Evolutionary conservation across 2,888 invertebrate genomes (phyloP).

Genomic region (Automeris io): DNA sequence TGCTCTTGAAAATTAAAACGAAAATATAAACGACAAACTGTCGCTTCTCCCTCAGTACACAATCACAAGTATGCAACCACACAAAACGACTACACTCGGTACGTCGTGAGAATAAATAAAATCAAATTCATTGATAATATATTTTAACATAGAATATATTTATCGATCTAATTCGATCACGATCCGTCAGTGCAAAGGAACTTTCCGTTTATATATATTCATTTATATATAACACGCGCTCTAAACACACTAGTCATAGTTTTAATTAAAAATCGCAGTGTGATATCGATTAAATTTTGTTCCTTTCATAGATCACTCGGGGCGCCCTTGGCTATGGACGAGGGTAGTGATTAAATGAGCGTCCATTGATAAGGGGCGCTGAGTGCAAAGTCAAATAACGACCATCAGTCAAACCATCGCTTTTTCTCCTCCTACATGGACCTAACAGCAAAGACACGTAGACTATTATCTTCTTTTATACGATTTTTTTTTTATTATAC

Average conservation of each 20-base stretch:
- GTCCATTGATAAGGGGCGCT: conserved; percentile 30
- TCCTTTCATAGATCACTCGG: conserved; percentile 31
- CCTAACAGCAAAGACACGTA: conserved; percentile 2
- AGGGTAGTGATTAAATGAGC: conserved; percentile 14
- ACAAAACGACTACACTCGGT: conserved; percentile 20
- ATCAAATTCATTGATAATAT: conserved; percentile 25
- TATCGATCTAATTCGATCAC: conserved; percentile 11
- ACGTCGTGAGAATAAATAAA: conserved; percentile 19
- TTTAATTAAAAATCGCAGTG: conserved; percentile 67
- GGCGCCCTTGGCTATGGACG: conserved; percentile 31
- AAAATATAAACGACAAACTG: not conserved
- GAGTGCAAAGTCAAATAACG: conserved; percentile 17
- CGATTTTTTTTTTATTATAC: too few species aligned
- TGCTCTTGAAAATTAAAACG: not conserved
- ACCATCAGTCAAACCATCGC: not conserved
- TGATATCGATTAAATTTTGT: conserved; percentile 31
- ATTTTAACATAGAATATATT: conserved; percentile 26
- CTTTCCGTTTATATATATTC: conserved; percentile 13
- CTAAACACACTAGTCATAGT: conserved; percentile 60
- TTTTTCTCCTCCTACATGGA: not conserved
- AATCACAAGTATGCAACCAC: conserved; percentile 18
- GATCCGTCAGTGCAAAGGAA: conserved; percentile 22
- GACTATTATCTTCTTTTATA: not conserved
- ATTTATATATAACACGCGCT: conserved; percentile 16
- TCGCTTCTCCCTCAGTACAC: not conserved